Conservation (phyloP, 2,888 invertebrate genomes). For the Dasysyrphus albostriatus region DNA sequence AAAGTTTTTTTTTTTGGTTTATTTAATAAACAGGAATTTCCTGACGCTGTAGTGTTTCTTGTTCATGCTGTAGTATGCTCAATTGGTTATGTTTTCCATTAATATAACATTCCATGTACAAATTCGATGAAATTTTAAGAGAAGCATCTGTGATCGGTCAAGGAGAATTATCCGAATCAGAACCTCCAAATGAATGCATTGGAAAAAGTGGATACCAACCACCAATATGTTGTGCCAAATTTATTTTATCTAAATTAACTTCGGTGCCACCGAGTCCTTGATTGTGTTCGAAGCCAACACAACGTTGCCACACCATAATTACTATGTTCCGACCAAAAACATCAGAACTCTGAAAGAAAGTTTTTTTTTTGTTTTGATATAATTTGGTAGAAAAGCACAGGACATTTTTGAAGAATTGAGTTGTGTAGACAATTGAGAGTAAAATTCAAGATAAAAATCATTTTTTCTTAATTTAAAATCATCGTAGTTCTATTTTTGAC, state of each 20-base stretch:
- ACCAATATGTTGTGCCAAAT: constrained; percentile 90
- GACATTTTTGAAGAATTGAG: too few species aligned
- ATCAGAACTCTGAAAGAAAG: constrained; percentile 86
- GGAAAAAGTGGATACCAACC: constrained; percentile 97
- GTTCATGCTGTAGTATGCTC: constrained; percentile 26
- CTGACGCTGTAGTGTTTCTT: constrained; percentile 45
- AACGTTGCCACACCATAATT: constrained; percentile 96
- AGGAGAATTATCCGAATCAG: constrained; percentile 85
- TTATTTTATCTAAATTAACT: constrained; percentile 91
- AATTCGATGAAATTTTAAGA: constrained; percentile 27
- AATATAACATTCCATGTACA: constrained; percentile 4
- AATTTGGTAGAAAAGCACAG: too few species aligned
- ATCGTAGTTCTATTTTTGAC: too few species aligned
- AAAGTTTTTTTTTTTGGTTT: background rate
- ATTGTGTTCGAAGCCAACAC: constrained; percentile 94
- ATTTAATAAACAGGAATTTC: constrained; percentile 68
- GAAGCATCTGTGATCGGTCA: constrained; percentile 82
- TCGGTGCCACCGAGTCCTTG: constrained; percentile 92
- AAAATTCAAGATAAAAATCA: too few species aligned
- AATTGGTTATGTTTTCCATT: constrained; percentile 8
- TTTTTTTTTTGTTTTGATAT: background rate
- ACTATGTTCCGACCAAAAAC: constrained; percentile 92
- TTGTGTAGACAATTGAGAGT: too few species aligned
- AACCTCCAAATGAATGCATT: constrained; percentile 91
- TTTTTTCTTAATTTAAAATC: too few species aligned